Conservation (phyloP, 2,113 vertebrate genomes). For the Cettia cetti region DNA sequence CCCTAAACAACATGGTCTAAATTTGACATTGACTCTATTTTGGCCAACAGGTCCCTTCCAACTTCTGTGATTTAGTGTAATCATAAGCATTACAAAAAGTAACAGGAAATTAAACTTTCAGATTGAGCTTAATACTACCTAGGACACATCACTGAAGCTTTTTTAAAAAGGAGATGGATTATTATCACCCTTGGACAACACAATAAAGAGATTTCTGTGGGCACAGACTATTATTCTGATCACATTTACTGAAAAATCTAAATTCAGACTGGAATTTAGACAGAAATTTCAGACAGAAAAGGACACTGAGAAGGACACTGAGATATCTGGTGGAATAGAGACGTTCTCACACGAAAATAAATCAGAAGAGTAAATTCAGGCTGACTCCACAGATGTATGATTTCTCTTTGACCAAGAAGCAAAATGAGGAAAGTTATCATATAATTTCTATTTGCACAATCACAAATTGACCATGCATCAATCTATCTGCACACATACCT, state of each 20-base stretch:
- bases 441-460: neutral
- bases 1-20: neutral
- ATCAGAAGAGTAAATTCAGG: neutral
- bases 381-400: neutral
- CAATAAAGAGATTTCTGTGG: neutral
- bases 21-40: neutral
- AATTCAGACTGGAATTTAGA: neutral
- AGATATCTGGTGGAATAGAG: neutral
- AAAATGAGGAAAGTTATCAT: neutral
- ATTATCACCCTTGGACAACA: neutral
- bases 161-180: neutral
- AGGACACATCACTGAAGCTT: neutral
- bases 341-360: neutral
- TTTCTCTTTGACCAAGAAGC: neutral
- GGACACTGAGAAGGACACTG: neutral
- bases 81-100: neutral
- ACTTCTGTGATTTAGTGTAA: neutral
- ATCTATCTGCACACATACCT: neutral
- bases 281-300: neutral
- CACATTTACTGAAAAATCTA: neutral
- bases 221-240: neutral
- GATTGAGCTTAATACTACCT: neutral
- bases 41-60: neutral
- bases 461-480: neutral
- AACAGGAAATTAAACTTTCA: neutral